Evolutionary conservation across 2,888 invertebrate species (phyloP), one percentile per base, ranked within the genome.

Genomic region (Tenthredo scrophulariae): DNA sequence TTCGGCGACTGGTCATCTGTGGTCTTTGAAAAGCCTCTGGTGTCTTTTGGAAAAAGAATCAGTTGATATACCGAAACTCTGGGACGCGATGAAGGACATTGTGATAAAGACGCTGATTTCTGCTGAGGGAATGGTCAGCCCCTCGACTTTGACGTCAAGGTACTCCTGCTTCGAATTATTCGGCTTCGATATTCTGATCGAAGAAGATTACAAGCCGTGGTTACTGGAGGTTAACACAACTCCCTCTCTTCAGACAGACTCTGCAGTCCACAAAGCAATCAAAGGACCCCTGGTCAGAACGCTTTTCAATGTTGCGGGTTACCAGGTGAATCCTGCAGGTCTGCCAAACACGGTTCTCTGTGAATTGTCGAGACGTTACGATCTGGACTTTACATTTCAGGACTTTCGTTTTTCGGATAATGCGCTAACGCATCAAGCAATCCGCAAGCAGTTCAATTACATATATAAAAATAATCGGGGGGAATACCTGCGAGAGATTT

Each of bases 91-190:
- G 90, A 96, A 97, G 88, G 97, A 98, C 91, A 94, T 99, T 29
- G 97, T 98, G 0, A 95, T 99, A 84, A 98, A 99, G 93, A 98
- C 99, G 0, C 96, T 99, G 86, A 96, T 99, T 86, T 96, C 97
- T 7, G 97, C 97, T 0, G 97, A 97, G 92, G 95, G 96, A 37
- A 95, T 96, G 85, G 96, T 97, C 82, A 96, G 95, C 84, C 95
- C 95, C 15, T 96, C 95, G 18, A 95, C 96, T 88, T 95, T 96
- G 29, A 96, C 97, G 90, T 97, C 96, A 77, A 94, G 96, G 83
- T 98, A 98, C 92, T 97, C 97, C 92, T 94, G 94, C 75, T 98
- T 98, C 91, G 99, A 99, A 92, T 93, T 99, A 85, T 99, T 99
- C 92, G 99, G 98, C 0, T 97, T 98, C 87, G 99, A 99, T 93